Conservation (phyloP, 2,888 invertebrate genomes). For the Agrilus cyanescens region DNA sequence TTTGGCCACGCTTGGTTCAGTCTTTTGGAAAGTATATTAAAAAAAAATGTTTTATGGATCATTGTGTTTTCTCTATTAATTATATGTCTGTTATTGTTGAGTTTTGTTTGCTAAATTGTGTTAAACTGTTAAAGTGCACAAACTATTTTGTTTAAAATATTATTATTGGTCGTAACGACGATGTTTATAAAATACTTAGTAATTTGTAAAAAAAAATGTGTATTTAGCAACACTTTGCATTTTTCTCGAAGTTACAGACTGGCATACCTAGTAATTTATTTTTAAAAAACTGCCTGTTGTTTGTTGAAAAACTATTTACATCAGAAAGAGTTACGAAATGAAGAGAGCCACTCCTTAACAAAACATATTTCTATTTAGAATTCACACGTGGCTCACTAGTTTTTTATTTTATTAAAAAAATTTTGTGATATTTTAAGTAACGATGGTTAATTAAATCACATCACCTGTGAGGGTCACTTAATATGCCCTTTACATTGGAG, state of each 20-base stretch:
- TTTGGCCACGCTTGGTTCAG: conserved; percentile 18
- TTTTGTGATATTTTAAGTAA: conserved; percentile 46
- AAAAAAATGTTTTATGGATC: conserved; percentile 11
- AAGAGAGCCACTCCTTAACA: conserved; percentile 18
- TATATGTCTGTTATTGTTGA: conserved; percentile 24
- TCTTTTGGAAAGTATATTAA: too few relatives aligned
- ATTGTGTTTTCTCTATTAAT: conserved; percentile 14
- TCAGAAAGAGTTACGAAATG: conserved; percentile 8
- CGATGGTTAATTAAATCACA: conserved; percentile 45
- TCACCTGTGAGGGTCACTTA: conserved; percentile 34
- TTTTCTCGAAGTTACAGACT: too few relatives aligned
- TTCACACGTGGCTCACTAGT: conserved; percentile 35
- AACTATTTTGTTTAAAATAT: too few relatives aligned
- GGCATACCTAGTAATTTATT: too few relatives aligned
- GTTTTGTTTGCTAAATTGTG: conserved; percentile 18
- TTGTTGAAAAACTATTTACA: too few relatives aligned
- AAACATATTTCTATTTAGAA: too few relatives aligned
- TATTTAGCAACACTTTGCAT: too few relatives aligned
- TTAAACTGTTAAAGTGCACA: too few relatives aligned
- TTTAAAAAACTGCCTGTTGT: too few relatives aligned
- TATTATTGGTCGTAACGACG: too few relatives aligned
- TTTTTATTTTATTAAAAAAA: conserved; percentile 42
- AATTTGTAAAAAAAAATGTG: background rate
- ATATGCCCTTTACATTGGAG: conserved; percentile 27
- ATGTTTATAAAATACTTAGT: too few relatives aligned